Evolutionary conservation across 2,888 invertebrate species (phyloP), one percentile per base, ranked within the genome.

Genomic region (Halocaridina rubra): DNA sequence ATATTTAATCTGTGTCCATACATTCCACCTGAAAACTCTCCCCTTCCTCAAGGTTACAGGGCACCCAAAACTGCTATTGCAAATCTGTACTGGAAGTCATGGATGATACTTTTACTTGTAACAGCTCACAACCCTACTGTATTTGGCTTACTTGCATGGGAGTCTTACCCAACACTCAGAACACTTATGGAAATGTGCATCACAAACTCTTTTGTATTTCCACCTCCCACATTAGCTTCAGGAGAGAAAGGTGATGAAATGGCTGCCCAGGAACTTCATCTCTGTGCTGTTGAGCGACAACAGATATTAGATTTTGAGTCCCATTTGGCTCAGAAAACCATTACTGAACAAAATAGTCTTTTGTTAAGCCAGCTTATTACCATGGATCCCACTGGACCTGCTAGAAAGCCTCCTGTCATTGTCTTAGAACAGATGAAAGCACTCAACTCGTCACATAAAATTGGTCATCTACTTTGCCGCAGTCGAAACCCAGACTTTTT

Each of bases 141-240:
- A 16, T 96, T 98, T 91, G 98, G 98, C 13, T 94, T 94, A 88
- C 92, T 95, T 80, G 96, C 96, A 46, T 98, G 98, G 95, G 94
- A 95, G 89, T 94, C 95, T 89, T 98, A 98, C 92, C 97, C 98
- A 22, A 98, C 96, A 74, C 93, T 98, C 88, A 93, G 96, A 87
- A 95, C 95, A 89, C 93, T 98, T 88, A 97, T 98, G 93, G 98
- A 98, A 92, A 97, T 97, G 95, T 97, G 97, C 89, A 98, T 98
- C 90, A 98, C 98, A 10, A 97, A 96, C 94, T 95, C 90, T 92
- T 93, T 92, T 59, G 64, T 86, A 4, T 95, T 94, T 90, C 95
- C 95, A 10, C 94, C 95, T 24, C 94, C 94, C 0, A 94, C 94
- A 0, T 93, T 93, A 91, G 92, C 93, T 0, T 90, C 92, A 13